phyloP scores from a whole-genome alignment of 2,888 invertebrate genomes.

The Leucoma salicis region DNA sequence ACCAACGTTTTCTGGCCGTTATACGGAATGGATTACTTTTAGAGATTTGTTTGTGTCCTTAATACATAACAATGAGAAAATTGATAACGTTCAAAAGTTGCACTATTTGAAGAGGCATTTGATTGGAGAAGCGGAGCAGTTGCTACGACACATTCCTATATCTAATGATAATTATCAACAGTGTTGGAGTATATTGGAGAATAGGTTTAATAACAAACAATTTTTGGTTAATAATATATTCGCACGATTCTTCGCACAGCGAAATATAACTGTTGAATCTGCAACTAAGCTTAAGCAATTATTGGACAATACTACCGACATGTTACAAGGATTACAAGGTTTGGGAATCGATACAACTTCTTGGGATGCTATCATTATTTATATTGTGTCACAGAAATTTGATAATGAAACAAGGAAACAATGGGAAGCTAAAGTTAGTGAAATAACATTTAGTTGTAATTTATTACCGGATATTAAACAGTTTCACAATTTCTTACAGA shows the following conservation, averaged over 20 bases:
- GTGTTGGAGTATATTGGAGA: conserved; percentile 5
- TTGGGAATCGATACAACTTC: not conserved
- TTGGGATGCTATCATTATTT: not conserved
- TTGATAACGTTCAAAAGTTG: conserved; percentile 3
- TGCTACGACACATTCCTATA: conserved; percentile 18
- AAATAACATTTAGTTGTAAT: conserved; percentile 1
- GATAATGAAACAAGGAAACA: not conserved
- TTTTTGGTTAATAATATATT: not conserved
- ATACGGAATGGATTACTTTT: conserved; percentile 4
- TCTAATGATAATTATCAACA: conserved; percentile 12
- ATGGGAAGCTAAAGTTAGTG: not conserved
- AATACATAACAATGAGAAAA: not conserved
- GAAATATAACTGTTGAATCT: not conserved
- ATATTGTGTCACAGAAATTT: not conserved
- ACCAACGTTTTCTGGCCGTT: conserved; percentile 1
- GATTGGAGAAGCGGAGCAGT: conserved; percentile 5
- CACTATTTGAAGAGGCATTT: conserved; percentile 6
- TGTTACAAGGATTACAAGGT: not conserved
- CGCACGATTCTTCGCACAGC: not conserved
- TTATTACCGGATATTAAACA: conserved; percentile 23
- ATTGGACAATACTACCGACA: not conserved
- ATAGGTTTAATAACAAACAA: conserved; percentile 6
- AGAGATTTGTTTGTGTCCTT: conserved; percentile 2
- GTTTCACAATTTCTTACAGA: conserved; percentile 1
- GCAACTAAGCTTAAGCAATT: too few relatives aligned